phyloP scores from a whole-genome alignment of 2,797 vertebrate species.

The Helarctos malayanus region DNA sequence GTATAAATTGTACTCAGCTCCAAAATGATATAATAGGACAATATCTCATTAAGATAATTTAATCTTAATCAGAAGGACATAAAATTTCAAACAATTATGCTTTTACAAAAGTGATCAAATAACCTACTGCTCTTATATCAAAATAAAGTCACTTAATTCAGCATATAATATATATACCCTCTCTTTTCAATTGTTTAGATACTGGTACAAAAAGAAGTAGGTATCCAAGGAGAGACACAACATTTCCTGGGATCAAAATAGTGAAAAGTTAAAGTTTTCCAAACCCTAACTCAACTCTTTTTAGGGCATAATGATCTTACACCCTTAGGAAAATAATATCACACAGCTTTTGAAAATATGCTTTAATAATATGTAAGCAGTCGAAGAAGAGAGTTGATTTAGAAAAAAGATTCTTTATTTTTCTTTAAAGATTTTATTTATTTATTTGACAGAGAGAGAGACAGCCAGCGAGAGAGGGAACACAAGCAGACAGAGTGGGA shows the following conservation, averaged over 20 bases:
- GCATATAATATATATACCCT: not conserved
- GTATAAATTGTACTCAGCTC: not conserved
- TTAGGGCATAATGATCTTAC: not conserved
- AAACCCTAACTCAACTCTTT: not conserved
- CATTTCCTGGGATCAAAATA: constrained; percentile 13
- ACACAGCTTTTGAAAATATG: not conserved
- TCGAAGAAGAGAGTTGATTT: not conserved
- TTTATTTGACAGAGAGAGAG: too few relatives aligned
- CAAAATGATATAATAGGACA: not conserved
- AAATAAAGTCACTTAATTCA: constrained; percentile 39
- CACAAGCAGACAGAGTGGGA: too few relatives aligned
- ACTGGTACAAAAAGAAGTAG: not conserved
- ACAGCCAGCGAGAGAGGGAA: too few relatives aligned
- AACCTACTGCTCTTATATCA: not conserved
- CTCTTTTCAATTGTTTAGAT: not conserved
- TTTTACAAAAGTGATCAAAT: constrained; percentile 25
- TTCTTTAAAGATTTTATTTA: too few relatives aligned
- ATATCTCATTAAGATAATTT: not conserved
- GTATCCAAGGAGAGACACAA: not conserved
- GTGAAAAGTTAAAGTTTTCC: constrained; percentile 9
- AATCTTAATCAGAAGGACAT: constrained; percentile 1
- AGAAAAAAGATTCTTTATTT: too few relatives aligned
- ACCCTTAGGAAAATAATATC: not conserved
- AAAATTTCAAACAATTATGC: not conserved
- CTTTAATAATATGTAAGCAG: not conserved